Conservation (phyloP, 2,888 invertebrate genomes). For the Adelognathus sp. region DNA sequence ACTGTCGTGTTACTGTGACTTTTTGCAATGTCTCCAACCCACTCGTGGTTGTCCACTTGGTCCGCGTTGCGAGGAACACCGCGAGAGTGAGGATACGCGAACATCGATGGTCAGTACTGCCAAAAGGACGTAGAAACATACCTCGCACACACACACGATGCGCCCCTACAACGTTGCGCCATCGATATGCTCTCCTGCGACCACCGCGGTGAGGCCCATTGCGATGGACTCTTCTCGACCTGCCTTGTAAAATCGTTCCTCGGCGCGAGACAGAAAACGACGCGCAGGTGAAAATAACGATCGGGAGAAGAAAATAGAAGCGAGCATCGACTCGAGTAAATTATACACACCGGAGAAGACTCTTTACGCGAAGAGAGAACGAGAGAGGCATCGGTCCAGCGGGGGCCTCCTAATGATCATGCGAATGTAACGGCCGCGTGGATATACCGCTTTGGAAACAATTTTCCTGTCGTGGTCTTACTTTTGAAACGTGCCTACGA, state of each 20-base stretch:
- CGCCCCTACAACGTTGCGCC: too few relatives aligned
- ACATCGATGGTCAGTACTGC: too few relatives aligned
- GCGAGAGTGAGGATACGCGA: too few relatives aligned
- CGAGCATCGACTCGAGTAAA: slow-evolving; percentile 56
- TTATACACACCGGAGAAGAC: slow-evolving; percentile 51
- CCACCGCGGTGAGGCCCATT: not conserved
- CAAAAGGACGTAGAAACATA: too few relatives aligned
- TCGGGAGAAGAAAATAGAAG: slow-evolving; percentile 59
- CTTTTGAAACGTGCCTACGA: slow-evolving; percentile 38
- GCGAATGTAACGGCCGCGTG: slow-evolving; percentile 57
- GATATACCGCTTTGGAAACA: slow-evolving; percentile 58
- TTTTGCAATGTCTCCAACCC: slow-evolving; percentile 54
- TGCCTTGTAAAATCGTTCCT: not conserved
- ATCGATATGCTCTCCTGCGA: not conserved
- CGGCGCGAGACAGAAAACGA: slow-evolving; percentile 8
- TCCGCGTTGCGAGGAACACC: not conserved
- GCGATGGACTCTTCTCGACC: not conserved
- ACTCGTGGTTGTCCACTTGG: not conserved
- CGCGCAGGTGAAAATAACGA: slow-evolving; percentile 50
- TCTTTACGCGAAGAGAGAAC: slow-evolving; percentile 17
- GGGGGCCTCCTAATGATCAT: slow-evolving; percentile 57
- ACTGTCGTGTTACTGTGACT: slow-evolving; percentile 69
- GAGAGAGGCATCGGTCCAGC: slow-evolving; percentile 25
- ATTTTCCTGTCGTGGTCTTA: slow-evolving; percentile 49
- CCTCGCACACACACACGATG: too few relatives aligned